Percentiles rank a stretch among this genome's conserved stretches.
These are phyloP conservation scores for Sebastes diaconus DNA, from an alignment of 2,797 vertebrate species.

Conservation along the genomic window DNA sequence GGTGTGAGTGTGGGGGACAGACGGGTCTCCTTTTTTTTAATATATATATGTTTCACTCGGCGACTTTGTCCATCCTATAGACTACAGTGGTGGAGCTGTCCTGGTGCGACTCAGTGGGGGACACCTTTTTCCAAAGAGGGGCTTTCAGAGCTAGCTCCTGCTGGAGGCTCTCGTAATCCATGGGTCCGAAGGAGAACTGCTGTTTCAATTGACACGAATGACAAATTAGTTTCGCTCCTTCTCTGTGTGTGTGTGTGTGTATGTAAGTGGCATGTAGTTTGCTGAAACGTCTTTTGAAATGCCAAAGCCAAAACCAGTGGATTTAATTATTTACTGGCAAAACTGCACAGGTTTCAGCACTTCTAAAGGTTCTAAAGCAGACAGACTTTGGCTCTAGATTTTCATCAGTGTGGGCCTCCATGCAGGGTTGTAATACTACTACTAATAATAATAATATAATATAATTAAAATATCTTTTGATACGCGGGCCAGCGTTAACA, in stretches of 20 bases:
- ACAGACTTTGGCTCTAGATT: background rate
- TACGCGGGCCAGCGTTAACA: too few relatives aligned
- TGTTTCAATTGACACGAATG: constrained; percentile 94
- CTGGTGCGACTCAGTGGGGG: constrained; percentile 91
- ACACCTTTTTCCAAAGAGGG: constrained; percentile 97
- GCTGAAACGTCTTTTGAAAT: background rate
- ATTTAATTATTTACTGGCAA: background rate
- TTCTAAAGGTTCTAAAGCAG: background rate
- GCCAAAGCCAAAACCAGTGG: background rate
- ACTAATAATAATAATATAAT: too few relatives aligned
- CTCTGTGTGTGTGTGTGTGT: background rate
- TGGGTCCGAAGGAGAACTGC: constrained; percentile 90
- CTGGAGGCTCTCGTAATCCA: constrained; percentile 99
- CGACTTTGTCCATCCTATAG: constrained; percentile 96
- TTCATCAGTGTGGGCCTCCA: background rate
- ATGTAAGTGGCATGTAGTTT: background rate
- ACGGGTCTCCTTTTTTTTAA: background rate
- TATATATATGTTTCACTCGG: constrained; percentile 72
- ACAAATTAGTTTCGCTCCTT: constrained; percentile 86
- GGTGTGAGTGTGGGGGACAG: constrained; percentile 4
- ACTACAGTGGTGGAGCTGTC: constrained; percentile 98
- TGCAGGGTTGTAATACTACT: background rate
- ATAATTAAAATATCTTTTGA: background rate
- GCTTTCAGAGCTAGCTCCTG: constrained; percentile 98
- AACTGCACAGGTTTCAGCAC: background rate